phyloP scores from a whole-genome alignment of 2,113 vertebrate species.

The Campylomormyrus numenius region DNA sequence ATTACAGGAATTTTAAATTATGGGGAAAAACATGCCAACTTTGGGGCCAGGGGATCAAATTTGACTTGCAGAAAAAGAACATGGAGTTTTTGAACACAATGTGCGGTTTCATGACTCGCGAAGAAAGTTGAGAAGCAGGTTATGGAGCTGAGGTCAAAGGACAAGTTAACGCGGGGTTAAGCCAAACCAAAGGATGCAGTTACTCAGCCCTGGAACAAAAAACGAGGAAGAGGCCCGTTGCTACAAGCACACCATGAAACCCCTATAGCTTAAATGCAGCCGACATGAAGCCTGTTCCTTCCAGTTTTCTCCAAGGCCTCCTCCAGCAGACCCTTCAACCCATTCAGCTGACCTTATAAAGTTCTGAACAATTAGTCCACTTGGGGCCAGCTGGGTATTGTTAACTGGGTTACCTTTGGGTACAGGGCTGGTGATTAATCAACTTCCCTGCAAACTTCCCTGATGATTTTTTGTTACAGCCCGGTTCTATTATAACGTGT shows the following conservation, averaged over 20 bases:
- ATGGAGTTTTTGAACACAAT: background rate
- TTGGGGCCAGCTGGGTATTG: background rate
- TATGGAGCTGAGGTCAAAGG: background rate
- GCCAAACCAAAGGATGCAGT: background rate
- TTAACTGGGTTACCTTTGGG: background rate
- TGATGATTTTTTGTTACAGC: background rate
- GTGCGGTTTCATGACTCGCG: background rate
- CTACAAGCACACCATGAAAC: background rate
- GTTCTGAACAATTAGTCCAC: background rate
- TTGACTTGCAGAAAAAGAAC: background rate
- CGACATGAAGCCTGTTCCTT: background rate
- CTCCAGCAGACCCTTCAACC: background rate
- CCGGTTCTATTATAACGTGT: background rate
- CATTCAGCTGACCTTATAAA: background rate
- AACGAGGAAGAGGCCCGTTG: background rate
- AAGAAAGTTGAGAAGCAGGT: background rate
- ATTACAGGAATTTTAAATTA: background rate
- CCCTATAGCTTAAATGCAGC: background rate
- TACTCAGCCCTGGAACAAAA: background rate
- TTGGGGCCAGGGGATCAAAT: background rate
- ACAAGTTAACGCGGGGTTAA: background rate
- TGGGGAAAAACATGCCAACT: background rate
- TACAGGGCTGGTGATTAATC: background rate
- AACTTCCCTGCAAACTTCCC: background rate
- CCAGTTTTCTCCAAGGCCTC: background rate